These are phyloP conservation scores for Conistra vaccinii DNA, from an alignment of 2,888 invertebrate species.

Conservation along the genomic window DNA sequence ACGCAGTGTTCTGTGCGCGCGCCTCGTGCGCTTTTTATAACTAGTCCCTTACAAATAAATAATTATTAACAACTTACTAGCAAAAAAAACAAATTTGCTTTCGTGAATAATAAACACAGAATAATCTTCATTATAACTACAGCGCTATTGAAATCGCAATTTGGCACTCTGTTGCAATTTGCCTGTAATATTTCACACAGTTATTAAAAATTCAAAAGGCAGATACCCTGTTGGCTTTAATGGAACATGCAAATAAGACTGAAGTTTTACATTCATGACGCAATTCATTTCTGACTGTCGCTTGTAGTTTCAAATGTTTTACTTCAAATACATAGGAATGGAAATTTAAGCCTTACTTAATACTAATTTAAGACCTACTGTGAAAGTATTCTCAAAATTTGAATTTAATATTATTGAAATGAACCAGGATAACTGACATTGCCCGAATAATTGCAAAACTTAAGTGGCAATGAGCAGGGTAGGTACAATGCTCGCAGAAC, in stretches of 20 bases:
- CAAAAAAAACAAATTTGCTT: not conserved
- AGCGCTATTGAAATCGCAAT: constrained; percentile 27
- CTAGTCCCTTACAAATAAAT: not conserved
- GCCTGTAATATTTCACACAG: constrained; percentile 22
- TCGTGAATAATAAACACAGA: constrained; percentile 8
- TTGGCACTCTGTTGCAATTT: constrained; percentile 17
- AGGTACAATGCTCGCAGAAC: no score
- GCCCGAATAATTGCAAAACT: no score
- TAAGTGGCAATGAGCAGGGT: no score
- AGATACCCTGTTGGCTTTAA: constrained; percentile 33
- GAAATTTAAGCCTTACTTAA: not conserved
- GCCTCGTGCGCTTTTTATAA: no score
- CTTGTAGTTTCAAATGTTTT: constrained; percentile 23
- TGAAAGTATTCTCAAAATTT: not conserved
- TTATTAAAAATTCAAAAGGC: constrained; percentile 52
- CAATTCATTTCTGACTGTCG: constrained; percentile 17
- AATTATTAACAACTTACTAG: not conserved
- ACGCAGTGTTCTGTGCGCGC: no score
- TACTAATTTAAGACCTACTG: no score
- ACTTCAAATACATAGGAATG: not conserved
- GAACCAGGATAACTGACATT: no score
- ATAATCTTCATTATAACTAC: constrained; percentile 11
- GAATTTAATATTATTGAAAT: not conserved
- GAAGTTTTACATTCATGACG: constrained; percentile 6
- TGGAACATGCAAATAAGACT: constrained; percentile 7